phyloP scores from a whole-genome alignment of 2,797 vertebrate genomes.

The Numenius phaeopus region DNA sequence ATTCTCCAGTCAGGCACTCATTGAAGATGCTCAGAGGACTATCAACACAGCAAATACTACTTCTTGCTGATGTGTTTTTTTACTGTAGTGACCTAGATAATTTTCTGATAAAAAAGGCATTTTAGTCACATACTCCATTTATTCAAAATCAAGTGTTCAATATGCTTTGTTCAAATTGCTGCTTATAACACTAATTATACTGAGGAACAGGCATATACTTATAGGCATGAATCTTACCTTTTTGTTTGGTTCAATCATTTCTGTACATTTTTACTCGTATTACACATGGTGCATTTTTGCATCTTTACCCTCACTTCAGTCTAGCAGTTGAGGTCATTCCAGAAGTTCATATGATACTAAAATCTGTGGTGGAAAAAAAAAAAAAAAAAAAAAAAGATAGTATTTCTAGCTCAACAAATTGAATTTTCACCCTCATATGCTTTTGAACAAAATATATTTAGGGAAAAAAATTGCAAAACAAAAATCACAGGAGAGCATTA shows the following conservation, averaged over 20 bases:
- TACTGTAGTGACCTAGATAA: constrained; percentile 57
- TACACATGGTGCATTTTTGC: neutral
- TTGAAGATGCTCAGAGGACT: constrained; percentile 68
- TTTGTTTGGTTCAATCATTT: neutral
- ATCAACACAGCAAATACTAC: constrained; percentile 69
- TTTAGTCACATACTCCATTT: constrained; percentile 34
- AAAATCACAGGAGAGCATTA: neutral
- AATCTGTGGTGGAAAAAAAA: neutral
- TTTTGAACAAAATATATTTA: neutral
- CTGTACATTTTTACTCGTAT: neutral
- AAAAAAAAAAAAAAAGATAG: neutral
- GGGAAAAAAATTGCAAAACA: neutral
- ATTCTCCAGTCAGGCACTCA: constrained; percentile 63
- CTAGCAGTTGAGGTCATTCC: neutral
- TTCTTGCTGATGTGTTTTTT: constrained; percentile 53
- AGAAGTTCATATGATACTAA: neutral
- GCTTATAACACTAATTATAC: neutral
- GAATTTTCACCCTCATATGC: neutral
- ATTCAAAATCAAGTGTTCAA: neutral
- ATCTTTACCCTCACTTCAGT: neutral
- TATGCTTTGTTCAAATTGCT: constrained; percentile 11
- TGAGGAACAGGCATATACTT: neutral
- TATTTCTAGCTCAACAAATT: neutral
- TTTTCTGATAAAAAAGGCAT: constrained; percentile 45
- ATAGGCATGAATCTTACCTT: neutral